Evolutionary conservation across 1,140 invertebrate genomes (phyloP).

Genomic region (Pseudomyrmex sp.): DNA sequence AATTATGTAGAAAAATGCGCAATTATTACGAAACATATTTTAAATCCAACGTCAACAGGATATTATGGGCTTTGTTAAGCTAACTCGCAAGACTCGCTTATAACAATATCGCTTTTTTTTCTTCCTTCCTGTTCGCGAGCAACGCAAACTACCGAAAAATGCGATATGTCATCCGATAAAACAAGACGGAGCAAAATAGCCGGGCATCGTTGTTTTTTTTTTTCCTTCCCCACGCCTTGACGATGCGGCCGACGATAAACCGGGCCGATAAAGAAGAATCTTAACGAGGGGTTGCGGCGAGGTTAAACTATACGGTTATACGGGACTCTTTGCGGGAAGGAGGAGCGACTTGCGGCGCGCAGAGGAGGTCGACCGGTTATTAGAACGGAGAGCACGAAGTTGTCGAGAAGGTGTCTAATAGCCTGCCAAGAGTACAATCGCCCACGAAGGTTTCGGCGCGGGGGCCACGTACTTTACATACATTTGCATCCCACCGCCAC

Average conservation of each 20-base stretch:
- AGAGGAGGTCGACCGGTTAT: conserved; percentile 76
- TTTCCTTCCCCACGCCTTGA: conserved; percentile 2
- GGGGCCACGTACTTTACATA: conserved; percentile 79
- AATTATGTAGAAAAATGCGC: too few species aligned
- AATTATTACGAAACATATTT: conserved; percentile 1
- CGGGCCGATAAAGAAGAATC: conserved; percentile 80
- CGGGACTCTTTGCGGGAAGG: conserved; percentile 29
- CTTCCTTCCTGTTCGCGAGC: background rate
- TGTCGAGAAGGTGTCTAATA: conserved; percentile 83
- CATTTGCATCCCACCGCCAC: conserved; percentile 79
- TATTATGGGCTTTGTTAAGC: background rate
- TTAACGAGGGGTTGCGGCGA: conserved; percentile 80
- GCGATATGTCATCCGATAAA: conserved; percentile 45
- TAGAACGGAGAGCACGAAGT: conserved; percentile 74
- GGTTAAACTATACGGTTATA: conserved; percentile 77
- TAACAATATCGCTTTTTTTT: conserved; percentile 8
- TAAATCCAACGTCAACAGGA: conserved; percentile 1
- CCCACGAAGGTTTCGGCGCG: conserved; percentile 65
- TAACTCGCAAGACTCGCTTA: background rate
- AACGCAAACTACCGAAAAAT: conserved; percentile 25
- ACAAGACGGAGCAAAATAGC: conserved; percentile 8
- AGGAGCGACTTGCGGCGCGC: conserved; percentile 57
- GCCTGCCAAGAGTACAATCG: conserved; percentile 82
- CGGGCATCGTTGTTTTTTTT: conserved; percentile 6
- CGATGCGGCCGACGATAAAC: conserved; percentile 48